These are phyloP conservation scores for Phania funesta DNA, from an alignment of 2,888 invertebrate genomes.

Conservation along the genomic window DNA sequence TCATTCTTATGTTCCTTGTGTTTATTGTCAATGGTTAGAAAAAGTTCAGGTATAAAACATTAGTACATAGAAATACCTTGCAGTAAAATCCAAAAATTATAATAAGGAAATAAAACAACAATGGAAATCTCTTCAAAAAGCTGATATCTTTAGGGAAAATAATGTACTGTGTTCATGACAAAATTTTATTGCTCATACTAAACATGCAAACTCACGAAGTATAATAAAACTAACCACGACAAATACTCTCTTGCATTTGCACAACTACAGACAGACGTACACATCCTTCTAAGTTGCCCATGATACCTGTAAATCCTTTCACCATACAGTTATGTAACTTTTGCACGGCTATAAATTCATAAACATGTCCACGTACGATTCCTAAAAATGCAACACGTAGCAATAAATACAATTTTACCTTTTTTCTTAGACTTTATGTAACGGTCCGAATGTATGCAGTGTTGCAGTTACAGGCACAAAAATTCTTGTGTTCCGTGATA, in stretches of 20 bases:
- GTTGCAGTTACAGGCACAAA: constrained; percentile 11
- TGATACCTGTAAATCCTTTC: constrained; percentile 50
- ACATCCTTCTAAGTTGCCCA: background rate
- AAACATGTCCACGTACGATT: constrained; percentile 60
- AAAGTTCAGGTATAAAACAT: constrained; percentile 12
- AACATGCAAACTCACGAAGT: constrained; percentile 47
- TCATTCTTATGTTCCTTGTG: background rate
- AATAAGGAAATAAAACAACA: constrained; percentile 20
- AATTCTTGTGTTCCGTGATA: no score
- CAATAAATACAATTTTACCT: constrained; percentile 22
- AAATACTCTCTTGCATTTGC: constrained; percentile 24
- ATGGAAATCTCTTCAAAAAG: constrained; percentile 53
- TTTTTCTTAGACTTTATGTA: constrained; percentile 11
- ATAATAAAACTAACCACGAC: constrained; percentile 36
- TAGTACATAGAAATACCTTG: background rate
- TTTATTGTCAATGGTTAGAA: background rate
- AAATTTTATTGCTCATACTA: constrained; percentile 54
- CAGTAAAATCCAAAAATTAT: background rate
- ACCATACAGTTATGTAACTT: constrained; percentile 32
- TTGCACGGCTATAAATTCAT: constrained; percentile 54
- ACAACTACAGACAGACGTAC: background rate
- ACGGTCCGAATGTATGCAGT: constrained; percentile 1
- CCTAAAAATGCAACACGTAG: constrained; percentile 62
- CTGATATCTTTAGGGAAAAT: constrained; percentile 51
- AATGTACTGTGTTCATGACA: constrained; percentile 57